These are phyloP conservation scores for Dinomys branickii DNA, from an alignment of 2,113 vertebrate species.

Conservation along the genomic window DNA sequence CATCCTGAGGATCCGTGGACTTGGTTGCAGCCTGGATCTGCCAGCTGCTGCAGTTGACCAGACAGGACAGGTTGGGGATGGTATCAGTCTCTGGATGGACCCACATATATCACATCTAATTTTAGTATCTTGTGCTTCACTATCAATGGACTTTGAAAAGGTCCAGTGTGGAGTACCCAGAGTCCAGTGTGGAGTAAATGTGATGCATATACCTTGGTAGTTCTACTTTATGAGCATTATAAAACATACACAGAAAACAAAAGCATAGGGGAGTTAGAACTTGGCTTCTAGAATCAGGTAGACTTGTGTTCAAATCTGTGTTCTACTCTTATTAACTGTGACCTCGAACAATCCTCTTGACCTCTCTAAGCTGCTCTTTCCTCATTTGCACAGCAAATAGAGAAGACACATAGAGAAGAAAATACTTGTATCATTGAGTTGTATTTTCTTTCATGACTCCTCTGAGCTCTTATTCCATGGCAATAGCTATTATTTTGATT, in stretches of 20 bases:
- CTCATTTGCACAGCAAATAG: neutral
- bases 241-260: neutral
- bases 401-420: neutral
- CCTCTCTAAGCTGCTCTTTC: neutral
- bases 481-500: slow-evolving; percentile 16
- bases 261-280: neutral
- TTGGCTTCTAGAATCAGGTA: slow-evolving; percentile 6
- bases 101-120: slow-evolving; percentile 73
- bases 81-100: slow-evolving; percentile 78
- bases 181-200: neutral
- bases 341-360: neutral
- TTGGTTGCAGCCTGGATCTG: slow-evolving; percentile 72
- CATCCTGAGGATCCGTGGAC: slow-evolving; percentile 60
- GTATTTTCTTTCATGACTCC: neutral
- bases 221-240: neutral
- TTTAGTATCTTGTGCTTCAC: slow-evolving; percentile 75
- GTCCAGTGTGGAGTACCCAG: neutral
- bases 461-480: neutral
- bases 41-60: slow-evolving; percentile 79
- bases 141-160: slow-evolving; percentile 60
- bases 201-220: neutral
- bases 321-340: neutral
- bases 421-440: neutral
- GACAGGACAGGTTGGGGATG: slow-evolving; percentile 71
- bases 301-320: slow-evolving; percentile 4